Base-by-base conservation (phyloP, 2,888 invertebrate genomes). In the Lepidocyrtinus sp. region DNA sequence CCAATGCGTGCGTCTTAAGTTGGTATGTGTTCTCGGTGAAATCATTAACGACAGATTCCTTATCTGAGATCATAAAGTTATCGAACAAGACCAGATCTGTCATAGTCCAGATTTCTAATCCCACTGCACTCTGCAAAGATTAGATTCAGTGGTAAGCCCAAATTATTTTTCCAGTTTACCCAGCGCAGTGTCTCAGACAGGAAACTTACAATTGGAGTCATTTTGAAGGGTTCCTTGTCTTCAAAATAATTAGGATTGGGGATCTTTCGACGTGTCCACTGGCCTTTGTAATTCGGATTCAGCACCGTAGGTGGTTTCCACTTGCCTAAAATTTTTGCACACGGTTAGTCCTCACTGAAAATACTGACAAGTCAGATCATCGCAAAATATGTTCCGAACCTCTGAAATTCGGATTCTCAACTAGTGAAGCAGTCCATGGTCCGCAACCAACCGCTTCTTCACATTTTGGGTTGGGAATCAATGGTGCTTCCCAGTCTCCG, bases 31-130 rank as follows among this genome's bases (percentile, higher is more conserved):
- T 93, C 45, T 91, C 91, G 0, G 98, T 94, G 93, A 95, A 98
- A 72, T 93, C 91, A 24, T 92, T 91, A 0, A 97, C 96, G 0
- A 94, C 91, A 0, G 89, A 90, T 77, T 92, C 90, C 87, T 95
- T 94, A 88, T 98, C 96, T 0, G 98, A 94, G 79, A 99, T 91
- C 81, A 99, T 90, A 74, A 99, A 91, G 90, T 99, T 99, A 90
- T 99, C 99, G 90, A 99, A 99, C 77, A 97, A 90, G 87, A 99
- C 95, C 87, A 93, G 92, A 82, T 95, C 94, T 0, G 97, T 96
- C 97, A 99, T 99, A 2, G 99, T 97, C 99, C 99, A 99, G 83
- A 99, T 90, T 89, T 99, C 99, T 88, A 99, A 93, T 19, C 99
- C 99, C 74, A 99, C 91, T 21, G 98, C 97, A 88, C 92, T 91